Evolutionary conservation across 2,888 invertebrate genomes (phyloP).

Genomic region (Drosophila subsilvestris): DNA sequence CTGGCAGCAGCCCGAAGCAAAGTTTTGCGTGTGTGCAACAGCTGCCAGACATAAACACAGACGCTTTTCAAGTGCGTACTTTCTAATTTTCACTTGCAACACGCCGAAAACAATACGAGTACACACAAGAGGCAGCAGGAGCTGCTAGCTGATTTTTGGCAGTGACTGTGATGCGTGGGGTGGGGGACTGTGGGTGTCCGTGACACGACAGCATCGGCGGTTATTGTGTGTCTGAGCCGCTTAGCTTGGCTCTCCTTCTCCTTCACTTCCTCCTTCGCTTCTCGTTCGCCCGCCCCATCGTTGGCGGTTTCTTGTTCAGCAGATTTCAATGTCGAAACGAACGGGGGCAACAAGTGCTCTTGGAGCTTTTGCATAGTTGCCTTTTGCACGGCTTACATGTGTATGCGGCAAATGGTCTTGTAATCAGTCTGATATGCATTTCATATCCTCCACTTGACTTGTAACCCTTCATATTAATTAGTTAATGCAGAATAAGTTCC

Average conservation of each 20-base stretch:
- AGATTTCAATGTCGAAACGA: slow-evolving; percentile 40
- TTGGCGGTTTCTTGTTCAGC: slow-evolving; percentile 36
- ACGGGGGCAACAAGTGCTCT: slow-evolving; percentile 43
- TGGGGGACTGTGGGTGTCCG: slow-evolving; percentile 59
- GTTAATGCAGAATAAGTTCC: slow-evolving; percentile 16
- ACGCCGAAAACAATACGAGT: slow-evolving; percentile 59
- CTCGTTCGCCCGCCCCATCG: slow-evolving; percentile 8
- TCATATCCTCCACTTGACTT: slow-evolving; percentile 19
- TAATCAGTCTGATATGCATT: slow-evolving; percentile 34
- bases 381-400: slow-evolving; percentile 45
- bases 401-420: slow-evolving; percentile 34
- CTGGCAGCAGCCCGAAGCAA: slow-evolving; percentile 6
- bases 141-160: slow-evolving; percentile 28
- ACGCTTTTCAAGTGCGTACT: slow-evolving; percentile 78
- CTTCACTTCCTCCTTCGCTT: neutral
- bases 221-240: slow-evolving; percentile 58
- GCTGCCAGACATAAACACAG: slow-evolving; percentile 74
- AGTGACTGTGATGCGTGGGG: slow-evolving; percentile 36
- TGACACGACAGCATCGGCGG: slow-evolving; percentile 35
- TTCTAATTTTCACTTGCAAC: slow-evolving; percentile 76
- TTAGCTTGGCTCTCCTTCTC: slow-evolving; percentile 45
- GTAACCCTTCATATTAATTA: slow-evolving; percentile 37
- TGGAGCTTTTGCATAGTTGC: slow-evolving; percentile 15
- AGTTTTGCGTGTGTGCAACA: slow-evolving; percentile 45
- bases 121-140: slow-evolving; percentile 41